Conservation (phyloP, 2,797 vertebrate species). For the Cynodonichthys magdalenae region DNA sequence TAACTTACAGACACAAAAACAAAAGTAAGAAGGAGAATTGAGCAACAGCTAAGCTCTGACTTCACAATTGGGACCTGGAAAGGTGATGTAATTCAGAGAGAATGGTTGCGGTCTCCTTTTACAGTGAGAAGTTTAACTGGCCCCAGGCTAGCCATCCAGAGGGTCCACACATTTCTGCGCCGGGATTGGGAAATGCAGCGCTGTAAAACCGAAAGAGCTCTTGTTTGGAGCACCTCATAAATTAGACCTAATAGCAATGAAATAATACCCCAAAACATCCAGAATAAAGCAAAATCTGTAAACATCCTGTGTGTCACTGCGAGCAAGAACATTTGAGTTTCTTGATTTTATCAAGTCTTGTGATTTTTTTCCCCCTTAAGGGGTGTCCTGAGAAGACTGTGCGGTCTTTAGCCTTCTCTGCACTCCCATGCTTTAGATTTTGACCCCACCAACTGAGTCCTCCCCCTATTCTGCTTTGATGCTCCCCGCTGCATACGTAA, state of each 20-base stretch:
- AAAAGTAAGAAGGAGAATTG: slow-evolving; percentile 32
- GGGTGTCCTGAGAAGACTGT: slow-evolving; percentile 7
- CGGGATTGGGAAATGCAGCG: slow-evolving; percentile 67
- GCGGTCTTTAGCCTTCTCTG: slow-evolving; percentile 14
- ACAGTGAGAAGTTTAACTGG: slow-evolving; percentile 71
- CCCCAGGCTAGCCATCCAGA: slow-evolving; percentile 70
- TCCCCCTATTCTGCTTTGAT: slow-evolving; percentile 45
- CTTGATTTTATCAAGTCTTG: slow-evolving; percentile 39
- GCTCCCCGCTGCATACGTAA: slow-evolving; percentile 35
- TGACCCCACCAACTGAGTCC: slow-evolving; percentile 25
- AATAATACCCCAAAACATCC: slow-evolving; percentile 72
- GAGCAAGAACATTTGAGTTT: slow-evolving; percentile 49
- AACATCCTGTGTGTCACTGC: slow-evolving; percentile 64
- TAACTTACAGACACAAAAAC: slow-evolving; percentile 1
- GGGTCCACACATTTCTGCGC: slow-evolving; percentile 67
- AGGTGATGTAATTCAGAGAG: slow-evolving; percentile 78
- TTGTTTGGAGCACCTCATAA: slow-evolving; percentile 74
- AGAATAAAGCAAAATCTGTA: slow-evolving; percentile 56
- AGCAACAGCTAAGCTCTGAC: slow-evolving; percentile 62
- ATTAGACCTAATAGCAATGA: slow-evolving; percentile 71
- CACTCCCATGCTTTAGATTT: slow-evolving; percentile 35
- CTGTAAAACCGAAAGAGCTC: slow-evolving; percentile 70
- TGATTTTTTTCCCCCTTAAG: slow-evolving; percentile 17
- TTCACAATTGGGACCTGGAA: slow-evolving; percentile 69
- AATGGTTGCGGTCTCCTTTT: slow-evolving; percentile 72